Conservation (phyloP, 1,140 invertebrate genomes). For the Leptinotarsa texana region DNA sequence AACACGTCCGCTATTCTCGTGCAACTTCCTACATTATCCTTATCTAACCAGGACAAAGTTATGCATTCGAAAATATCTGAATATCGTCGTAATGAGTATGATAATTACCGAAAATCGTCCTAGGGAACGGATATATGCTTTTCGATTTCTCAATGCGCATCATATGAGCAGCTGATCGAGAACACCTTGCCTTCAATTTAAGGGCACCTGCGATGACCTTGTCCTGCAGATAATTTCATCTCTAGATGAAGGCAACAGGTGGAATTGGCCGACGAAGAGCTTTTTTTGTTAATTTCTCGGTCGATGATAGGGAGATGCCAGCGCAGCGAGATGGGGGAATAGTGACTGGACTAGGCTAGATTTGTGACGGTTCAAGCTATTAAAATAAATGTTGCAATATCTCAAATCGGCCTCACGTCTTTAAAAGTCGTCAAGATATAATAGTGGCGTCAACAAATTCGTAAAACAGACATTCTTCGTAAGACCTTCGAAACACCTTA, state of each 20-base stretch:
- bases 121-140: background rate
- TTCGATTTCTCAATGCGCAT: slow-evolving; percentile 1
- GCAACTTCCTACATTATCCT: background rate
- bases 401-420: no score
- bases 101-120: background rate
- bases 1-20: background rate
- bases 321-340: no score
- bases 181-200: slow-evolving; percentile 23
- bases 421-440: no score
- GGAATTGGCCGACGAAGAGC: background rate
- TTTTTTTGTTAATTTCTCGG: background rate
- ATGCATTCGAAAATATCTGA: background rate
- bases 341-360: no score
- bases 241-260: background rate
- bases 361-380: no score
- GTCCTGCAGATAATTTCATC: slow-evolving; percentile 20
- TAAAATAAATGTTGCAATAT: no score
- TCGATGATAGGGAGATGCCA: no score
- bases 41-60: background rate
- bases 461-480: no score
- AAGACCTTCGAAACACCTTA: no score
- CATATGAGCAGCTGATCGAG: background rate
- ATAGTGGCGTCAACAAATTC: no score
- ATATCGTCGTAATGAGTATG: background rate
- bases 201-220: slow-evolving; percentile 24